phyloP scores from a whole-genome alignment of 2,113 vertebrate species.

The Galeopterus variegatus region DNA sequence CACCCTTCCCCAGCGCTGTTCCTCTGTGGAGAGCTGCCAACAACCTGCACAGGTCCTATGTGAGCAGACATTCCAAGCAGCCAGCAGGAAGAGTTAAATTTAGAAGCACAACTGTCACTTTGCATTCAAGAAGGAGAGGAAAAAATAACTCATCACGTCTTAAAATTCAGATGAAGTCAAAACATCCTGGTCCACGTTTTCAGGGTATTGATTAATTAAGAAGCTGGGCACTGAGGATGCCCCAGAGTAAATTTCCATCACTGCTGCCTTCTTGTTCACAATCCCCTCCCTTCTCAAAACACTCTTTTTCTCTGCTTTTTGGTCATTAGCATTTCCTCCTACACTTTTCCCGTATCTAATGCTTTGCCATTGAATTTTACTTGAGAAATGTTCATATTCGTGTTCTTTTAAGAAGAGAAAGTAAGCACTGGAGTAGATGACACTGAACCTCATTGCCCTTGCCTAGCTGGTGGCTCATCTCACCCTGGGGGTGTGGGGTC shows the following conservation, averaged over 20 bases:
- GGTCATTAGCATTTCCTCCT: neutral
- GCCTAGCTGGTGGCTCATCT: neutral
- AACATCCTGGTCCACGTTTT: slow-evolving; percentile 11
- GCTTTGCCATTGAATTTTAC: neutral
- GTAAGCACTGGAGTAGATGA: neutral
- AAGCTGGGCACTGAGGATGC: neutral
- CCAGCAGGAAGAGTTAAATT: slow-evolving; percentile 71
- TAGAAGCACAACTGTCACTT: slow-evolving; percentile 69
- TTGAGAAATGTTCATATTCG: neutral
- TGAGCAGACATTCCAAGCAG: slow-evolving; percentile 55
- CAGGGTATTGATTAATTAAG: neutral
- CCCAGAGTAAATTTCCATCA: neutral
- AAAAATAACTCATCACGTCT: slow-evolving; percentile 22
- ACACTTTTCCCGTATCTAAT: neutral
- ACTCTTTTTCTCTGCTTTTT: neutral
- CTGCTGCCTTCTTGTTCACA: neutral
- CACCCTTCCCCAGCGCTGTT: neutral
- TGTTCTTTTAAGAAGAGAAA: slow-evolving; percentile 30
- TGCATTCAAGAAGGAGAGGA: slow-evolving; percentile 53
- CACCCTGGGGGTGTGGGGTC: rapidly evolving
- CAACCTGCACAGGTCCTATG: neutral
- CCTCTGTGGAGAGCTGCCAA: neutral
- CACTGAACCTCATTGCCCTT: neutral
- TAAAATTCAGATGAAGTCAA: slow-evolving; percentile 10
- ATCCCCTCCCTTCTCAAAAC: neutral